Evolutionary conservation across 2,888 invertebrate genomes (phyloP).

Genomic region (Glomeris marginata): DNA sequence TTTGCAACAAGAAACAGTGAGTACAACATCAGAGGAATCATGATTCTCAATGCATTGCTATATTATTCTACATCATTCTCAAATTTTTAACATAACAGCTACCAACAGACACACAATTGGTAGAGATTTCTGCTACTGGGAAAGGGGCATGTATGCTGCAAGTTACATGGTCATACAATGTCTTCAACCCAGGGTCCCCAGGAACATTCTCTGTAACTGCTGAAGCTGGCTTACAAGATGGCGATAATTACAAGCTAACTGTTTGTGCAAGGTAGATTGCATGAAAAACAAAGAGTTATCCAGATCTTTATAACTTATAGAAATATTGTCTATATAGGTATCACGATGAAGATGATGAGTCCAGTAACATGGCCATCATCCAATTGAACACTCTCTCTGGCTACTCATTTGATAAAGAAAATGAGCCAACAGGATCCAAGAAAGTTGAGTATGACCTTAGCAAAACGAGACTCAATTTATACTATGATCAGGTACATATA

Average conservation of each 20-base stretch:
- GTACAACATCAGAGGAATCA: too few species aligned
- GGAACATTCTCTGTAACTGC: constrained; percentile 17
- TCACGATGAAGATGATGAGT: constrained; percentile 20
- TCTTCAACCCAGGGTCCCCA: constrained; percentile 11
- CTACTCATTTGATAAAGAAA: constrained; percentile 50
- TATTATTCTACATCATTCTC: too few species aligned
- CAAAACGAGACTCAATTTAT: too few species aligned
- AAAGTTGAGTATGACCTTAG: too few species aligned
- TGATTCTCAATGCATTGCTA: too few species aligned
- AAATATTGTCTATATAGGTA: too few species aligned
- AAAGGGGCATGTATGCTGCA: constrained; percentile 12
- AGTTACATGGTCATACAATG: constrained; percentile 19
- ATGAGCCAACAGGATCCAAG: too few species aligned
- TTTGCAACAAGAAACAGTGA: too few species aligned
- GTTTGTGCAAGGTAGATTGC: constrained; percentile 19
- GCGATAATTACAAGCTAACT: constrained; percentile 17
- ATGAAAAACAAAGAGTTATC: too few species aligned
- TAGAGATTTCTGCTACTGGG: constrained; percentile 17
- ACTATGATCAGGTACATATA: too few species aligned
- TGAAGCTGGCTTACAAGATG: constrained; percentile 14
- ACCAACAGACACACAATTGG: constrained; percentile 13
- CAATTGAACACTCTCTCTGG: constrained; percentile 81
- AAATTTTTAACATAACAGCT: constrained; percentile 14
- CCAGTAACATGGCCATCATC: constrained; percentile 76
- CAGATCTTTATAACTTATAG: too few species aligned